Conservation (phyloP, 2,888 invertebrate genomes). For the Rugalucina vietnamica region DNA sequence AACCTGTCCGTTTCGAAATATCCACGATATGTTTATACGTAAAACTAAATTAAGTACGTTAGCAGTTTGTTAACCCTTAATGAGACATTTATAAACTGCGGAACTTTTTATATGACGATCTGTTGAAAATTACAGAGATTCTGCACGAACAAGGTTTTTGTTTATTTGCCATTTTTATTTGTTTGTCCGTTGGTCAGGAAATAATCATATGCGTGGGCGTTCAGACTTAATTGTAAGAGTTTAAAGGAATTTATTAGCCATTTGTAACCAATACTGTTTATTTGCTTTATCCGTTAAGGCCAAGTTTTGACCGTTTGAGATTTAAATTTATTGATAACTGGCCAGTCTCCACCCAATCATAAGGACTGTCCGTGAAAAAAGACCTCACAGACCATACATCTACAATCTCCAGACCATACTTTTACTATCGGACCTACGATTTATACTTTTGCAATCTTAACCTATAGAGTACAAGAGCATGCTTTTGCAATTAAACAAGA, state of each 20-base stretch:
- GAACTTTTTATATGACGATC: neutral
- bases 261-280: neutral
- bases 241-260: slow-evolving; percentile 8
- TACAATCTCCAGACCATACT: too few species aligned
- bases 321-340: neutral
- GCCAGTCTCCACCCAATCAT: too few species aligned
- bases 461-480: too few species aligned
- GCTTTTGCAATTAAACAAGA: too few species aligned
- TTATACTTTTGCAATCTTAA: too few species aligned
- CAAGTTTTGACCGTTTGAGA: neutral
- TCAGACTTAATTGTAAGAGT: neutral
- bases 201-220: neutral
- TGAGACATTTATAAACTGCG: neutral
- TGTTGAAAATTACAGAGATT: too few species aligned
- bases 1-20: neutral
- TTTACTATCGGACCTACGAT: too few species aligned
- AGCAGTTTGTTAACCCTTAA: neutral
- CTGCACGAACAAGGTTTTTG: too few species aligned
- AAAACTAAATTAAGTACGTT: neutral
- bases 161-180: too few species aligned
- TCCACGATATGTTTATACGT: neutral
- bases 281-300: neutral
- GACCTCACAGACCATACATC: too few species aligned
- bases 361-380: too few species aligned
- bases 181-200: neutral